Conservation (phyloP, 1,140 invertebrate genomes). For the Scylla paramamosain region DNA sequence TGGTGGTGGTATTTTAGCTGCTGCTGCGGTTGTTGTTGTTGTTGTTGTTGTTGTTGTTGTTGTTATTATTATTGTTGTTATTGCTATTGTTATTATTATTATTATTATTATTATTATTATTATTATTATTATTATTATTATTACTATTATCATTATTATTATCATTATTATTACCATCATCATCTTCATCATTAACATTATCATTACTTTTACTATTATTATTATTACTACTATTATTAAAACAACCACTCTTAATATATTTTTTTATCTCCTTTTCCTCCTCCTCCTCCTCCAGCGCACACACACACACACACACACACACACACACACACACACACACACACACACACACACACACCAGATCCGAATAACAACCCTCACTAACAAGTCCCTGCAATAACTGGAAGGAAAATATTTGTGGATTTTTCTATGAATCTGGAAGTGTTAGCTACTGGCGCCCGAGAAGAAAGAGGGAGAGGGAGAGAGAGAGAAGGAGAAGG, state of each 20-base stretch:
- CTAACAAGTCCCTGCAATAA: background rate
- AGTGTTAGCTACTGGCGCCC: too few species aligned
- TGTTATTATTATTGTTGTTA: too few species aligned
- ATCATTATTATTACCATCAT: too few species aligned
- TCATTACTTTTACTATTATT: too few species aligned
- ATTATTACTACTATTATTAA: background rate
- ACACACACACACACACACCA: background rate
- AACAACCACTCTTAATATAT: background rate
- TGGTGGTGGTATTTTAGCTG: too few species aligned
- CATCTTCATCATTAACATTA: background rate
- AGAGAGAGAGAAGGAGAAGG: slow-evolving; percentile 48
- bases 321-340: background rate
- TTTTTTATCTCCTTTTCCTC: background rate
- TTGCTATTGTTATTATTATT: too few species aligned
- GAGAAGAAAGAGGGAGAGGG: background rate
- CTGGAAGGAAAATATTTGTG: background rate
- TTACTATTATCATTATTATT: too few species aligned
- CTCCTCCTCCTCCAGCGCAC: background rate
- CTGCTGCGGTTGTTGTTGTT: too few species aligned
- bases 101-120: too few species aligned
- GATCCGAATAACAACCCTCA: background rate
- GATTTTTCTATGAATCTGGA: background rate
- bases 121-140: too few species aligned
- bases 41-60: too few species aligned
- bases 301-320: too few species aligned